phyloP scores from a whole-genome alignment of 2,113 vertebrate genomes.

The Micromys minutus region DNA sequence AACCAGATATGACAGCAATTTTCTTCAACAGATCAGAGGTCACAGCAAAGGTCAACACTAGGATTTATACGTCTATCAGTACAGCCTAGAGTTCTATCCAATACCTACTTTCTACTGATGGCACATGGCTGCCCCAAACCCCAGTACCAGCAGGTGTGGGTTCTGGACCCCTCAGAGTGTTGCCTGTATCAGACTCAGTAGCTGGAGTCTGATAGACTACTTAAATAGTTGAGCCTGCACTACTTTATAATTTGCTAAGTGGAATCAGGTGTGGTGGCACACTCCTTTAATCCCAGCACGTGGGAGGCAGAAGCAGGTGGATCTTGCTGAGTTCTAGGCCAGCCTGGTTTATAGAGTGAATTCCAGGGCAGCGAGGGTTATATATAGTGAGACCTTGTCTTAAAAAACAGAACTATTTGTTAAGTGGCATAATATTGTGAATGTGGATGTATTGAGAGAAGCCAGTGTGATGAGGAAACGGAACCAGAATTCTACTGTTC shows the following conservation, averaged over 20 bases:
- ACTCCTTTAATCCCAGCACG: not conserved
- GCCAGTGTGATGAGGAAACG: rapidly evolving
- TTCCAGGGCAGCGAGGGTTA: not conserved
- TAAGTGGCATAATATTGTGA: not conserved
- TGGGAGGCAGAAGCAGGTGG: not conserved
- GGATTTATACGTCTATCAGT: rapidly evolving
- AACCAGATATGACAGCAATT: slow-evolving; percentile 53
- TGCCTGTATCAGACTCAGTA: not conserved
- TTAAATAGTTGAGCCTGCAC: too few species aligned
- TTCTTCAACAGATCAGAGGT: slow-evolving; percentile 46
- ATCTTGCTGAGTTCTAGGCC: not conserved
- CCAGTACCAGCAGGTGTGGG: not conserved
- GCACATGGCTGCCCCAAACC: not conserved
- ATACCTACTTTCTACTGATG: not conserved
- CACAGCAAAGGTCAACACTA: not conserved
- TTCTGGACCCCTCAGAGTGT: too few species aligned
- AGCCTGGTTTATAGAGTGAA: not conserved
- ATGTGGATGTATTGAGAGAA: not conserved
- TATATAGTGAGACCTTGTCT: not conserved
- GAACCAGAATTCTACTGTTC: not conserved
- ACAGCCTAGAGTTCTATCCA: not conserved
- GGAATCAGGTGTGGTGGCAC: not conserved
- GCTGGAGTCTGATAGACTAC: not conserved
- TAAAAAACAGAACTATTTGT: not conserved
- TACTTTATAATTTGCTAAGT: not conserved